Percentiles rank a stretch among this genome's conserved stretches.
Conservation (phyloP, 2,888 invertebrate species). For the Synanthedon vespiformis region DNA sequence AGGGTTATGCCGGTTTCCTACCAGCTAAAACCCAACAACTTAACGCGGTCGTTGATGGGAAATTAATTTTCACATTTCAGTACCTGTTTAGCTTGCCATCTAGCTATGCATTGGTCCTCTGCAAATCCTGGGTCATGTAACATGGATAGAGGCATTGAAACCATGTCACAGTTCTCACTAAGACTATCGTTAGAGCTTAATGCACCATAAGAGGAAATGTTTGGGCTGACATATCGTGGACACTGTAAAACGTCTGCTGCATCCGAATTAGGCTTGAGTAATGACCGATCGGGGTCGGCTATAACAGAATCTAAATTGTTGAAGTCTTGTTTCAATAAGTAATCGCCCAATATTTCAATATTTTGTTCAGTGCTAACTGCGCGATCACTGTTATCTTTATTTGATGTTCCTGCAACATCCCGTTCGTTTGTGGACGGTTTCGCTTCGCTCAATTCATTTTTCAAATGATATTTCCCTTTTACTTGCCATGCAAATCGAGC, state of each 20-base stretch:
- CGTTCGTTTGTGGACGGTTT: conserved; percentile 15
- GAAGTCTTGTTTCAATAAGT: conserved; percentile 47
- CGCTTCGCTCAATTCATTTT: conserved; percentile 38
- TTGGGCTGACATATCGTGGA: conserved; percentile 40
- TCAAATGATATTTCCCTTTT: conserved; percentile 74
- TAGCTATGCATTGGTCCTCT: conserved; percentile 54
- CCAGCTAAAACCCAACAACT: no score
- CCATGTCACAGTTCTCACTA: conserved; percentile 5
- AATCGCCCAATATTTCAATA: conserved; percentile 46
- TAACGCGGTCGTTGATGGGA: no score
- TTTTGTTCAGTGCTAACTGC: conserved; percentile 42
- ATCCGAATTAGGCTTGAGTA: conserved; percentile 29
- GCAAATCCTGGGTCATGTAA: conserved; percentile 24
- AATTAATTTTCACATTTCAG: conserved; percentile 4
- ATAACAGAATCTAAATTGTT: conserved; percentile 39
- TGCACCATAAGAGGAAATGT: conserved; percentile 12
- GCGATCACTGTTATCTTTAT: conserved; percentile 18
- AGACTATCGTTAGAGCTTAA: conserved; percentile 5
- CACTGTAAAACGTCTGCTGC: conserved; percentile 29
- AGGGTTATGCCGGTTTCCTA: no score
- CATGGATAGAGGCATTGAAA: conserved; percentile 24
- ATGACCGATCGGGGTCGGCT: conserved; percentile 27
- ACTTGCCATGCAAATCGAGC: conserved; percentile 77
- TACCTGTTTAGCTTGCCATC: conserved; percentile 77
- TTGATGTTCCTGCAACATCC: conserved; percentile 19